Conservation (phyloP, 1,140 invertebrate species). For the Pseudoatta argentina region DNA sequence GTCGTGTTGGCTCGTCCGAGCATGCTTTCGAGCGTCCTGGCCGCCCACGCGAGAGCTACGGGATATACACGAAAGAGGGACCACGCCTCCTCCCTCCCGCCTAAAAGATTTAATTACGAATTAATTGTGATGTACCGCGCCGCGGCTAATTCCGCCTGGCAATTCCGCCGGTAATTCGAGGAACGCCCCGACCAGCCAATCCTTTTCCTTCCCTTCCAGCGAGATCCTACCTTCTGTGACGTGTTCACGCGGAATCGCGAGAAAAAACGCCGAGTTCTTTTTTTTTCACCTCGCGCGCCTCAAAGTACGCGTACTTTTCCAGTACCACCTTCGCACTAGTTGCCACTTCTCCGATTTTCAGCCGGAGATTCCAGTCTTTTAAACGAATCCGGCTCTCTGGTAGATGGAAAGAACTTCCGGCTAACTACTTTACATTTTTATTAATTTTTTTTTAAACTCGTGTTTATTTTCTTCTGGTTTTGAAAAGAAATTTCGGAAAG, state of each 20-base stretch:
- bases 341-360: too few species aligned
- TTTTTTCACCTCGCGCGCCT: background rate
- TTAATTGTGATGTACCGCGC: constrained; percentile 80
- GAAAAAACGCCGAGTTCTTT: background rate
- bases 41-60: constrained; percentile 61
- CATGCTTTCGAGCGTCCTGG: constrained; percentile 45
- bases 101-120: constrained; percentile 81
- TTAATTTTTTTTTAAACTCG: too few species aligned
- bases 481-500: too few species aligned
- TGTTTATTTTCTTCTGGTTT: too few species aligned
- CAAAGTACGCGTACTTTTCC: background rate
- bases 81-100: constrained; percentile 69
- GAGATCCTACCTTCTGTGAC: constrained; percentile 32
- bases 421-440: too few species aligned
- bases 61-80: constrained; percentile 45
- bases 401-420: too few species aligned
- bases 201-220: constrained; percentile 47
- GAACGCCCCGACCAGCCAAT: constrained; percentile 37
- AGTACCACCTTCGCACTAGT: background rate
- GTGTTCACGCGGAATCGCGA: constrained; percentile 22
- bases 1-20: constrained; percentile 57
- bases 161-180: constrained; percentile 56
- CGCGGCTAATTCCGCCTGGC: constrained; percentile 74
- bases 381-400: too few species aligned
- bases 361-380: too few species aligned